Evolutionary conservation across 35 echinoderm and acorn worm genomes (phyloP).

Genomic region (Heliocidaris erythrogramma): DNA sequence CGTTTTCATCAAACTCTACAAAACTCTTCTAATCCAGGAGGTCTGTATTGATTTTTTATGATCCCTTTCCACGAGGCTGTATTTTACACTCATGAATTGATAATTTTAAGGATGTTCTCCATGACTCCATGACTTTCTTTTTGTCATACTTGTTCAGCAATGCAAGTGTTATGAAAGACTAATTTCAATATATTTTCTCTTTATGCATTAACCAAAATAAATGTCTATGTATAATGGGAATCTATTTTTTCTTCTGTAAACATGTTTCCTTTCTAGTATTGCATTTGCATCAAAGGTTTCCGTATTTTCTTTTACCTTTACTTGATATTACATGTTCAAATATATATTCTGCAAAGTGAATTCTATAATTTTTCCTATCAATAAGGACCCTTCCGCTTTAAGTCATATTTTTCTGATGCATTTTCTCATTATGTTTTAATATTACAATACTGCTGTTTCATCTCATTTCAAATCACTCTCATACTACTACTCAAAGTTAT

Average conservation of each 20-base stretch:
- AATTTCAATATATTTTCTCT: not conserved
- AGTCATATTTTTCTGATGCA: not conserved
- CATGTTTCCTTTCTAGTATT: not conserved
- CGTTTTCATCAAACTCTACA: constrained; percentile 74
- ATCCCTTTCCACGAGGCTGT: not conserved
- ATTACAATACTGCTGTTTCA: not conserved
- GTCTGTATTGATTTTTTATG: constrained; percentile 34
- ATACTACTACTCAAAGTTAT: not conserved
- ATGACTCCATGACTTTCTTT: not conserved
- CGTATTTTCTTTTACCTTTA: too few relatives aligned
- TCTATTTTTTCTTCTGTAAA: not conserved
- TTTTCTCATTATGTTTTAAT: not conserved
- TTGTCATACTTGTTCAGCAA: not conserved
- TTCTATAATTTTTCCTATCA: too few relatives aligned
- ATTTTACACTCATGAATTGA: too few relatives aligned
- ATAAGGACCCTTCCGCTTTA: not conserved
- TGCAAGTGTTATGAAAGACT: not conserved
- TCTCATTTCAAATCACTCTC: not conserved
- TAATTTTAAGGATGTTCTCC: not conserved
- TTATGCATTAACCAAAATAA: not conserved
- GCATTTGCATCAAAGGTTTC: not conserved
- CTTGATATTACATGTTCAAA: too few relatives aligned
- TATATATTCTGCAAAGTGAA: too few relatives aligned
- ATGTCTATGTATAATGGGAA: not conserved
- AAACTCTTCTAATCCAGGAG: constrained; percentile 72